Evolutionary conservation across 2,888 invertebrate species (phyloP).

Genomic region (Cantharis rufa): DNA sequence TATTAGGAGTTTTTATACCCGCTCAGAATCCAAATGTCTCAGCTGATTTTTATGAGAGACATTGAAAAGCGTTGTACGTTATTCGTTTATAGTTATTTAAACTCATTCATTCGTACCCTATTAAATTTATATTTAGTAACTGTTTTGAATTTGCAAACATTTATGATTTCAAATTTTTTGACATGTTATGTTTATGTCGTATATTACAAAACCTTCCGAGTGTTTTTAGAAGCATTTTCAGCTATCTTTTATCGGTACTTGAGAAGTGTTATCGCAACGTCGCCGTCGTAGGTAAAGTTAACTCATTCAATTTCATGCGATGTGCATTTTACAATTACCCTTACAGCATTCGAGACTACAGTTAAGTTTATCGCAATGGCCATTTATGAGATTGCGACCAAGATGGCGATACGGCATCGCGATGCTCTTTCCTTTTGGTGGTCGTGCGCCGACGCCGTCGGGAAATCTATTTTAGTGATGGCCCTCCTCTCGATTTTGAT

Average conservation of each 20-base stretch:
- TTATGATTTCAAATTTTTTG: conserved; percentile 1
- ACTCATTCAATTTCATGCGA: conserved; percentile 46
- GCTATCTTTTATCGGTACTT: conserved; percentile 22
- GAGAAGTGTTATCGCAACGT: conserved; percentile 25
- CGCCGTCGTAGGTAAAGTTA: conserved; percentile 28
- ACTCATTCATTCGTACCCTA: conserved; percentile 25
- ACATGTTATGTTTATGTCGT: conserved; percentile 14
- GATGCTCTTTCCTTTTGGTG: conserved; percentile 38
- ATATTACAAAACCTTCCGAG: conserved; percentile 30
- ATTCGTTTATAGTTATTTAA: conserved; percentile 22
- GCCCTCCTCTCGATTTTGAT: conserved; percentile 58
- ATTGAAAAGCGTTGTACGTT: conserved; percentile 30
- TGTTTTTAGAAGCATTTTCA: conserved; percentile 27
- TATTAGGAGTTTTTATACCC: conserved; percentile 37
- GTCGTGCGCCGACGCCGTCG: conserved; percentile 41
- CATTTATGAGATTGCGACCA: conserved; percentile 57
- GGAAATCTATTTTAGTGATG: conserved; percentile 54
- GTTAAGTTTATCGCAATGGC: conserved; percentile 55
- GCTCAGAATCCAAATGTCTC: conserved; percentile 34
- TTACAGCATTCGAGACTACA: conserved; percentile 39
- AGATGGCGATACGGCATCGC: conserved; percentile 52
- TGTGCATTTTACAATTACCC: conserved; percentile 47
- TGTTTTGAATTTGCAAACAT: background rate
- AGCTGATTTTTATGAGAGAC: conserved; percentile 42
- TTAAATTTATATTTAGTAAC: background rate